Base-by-base conservation (phyloP, 2,113 vertebrate species). In the Spea multiplicata region DNA sequence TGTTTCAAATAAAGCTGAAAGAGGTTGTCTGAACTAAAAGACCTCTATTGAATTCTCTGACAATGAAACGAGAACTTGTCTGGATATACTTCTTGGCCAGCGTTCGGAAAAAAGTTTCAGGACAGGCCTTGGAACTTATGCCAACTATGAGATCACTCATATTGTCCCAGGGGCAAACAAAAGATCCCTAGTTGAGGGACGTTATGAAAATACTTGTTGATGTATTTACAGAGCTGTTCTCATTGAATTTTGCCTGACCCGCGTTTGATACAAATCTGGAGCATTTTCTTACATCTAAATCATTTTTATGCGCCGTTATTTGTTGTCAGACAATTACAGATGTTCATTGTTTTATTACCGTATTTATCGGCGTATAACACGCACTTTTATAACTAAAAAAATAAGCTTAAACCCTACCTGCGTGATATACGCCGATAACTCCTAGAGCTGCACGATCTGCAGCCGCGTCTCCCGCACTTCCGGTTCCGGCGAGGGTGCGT, bases 71-170 rank as follows among this genome's bases (percentile, higher is more conserved):
- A 66, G 62, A 79, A 79, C 70, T 79, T 67, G 65, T 52, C 49
- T 73, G 78, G 78, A 74, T 68, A 68, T 68, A 74, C 5, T 71
- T 44, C 71, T 74, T 73, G 71, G 65, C 78, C 49, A 59, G 71
- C n/a, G 49, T 66, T 79, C 66, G 44, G n/a, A n/a, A 79, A n/a
- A 79, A 48, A 79, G 49, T 55, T 44, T 47, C 66, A n/a, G 66
- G 76, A 72, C 66, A 50, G 66, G 3, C 49, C 53, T 57, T 66
- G 69, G 61, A 66, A 65, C 9, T n/a, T 52, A 49, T 68, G 78
- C 78, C 78, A 80, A 71, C 64, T 49, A 80, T 80, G 78, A 80
- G 71, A 68, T 80, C 71, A 80, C 67, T 50, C 30, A 47, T 48
- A 16, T 4, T 48, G 62, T 73, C 71, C 50, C 45, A 72, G 44